These are phyloP conservation scores for Sebastes steindachneri DNA, from an alignment of 2,797 vertebrate species.

Conservation along the genomic window DNA sequence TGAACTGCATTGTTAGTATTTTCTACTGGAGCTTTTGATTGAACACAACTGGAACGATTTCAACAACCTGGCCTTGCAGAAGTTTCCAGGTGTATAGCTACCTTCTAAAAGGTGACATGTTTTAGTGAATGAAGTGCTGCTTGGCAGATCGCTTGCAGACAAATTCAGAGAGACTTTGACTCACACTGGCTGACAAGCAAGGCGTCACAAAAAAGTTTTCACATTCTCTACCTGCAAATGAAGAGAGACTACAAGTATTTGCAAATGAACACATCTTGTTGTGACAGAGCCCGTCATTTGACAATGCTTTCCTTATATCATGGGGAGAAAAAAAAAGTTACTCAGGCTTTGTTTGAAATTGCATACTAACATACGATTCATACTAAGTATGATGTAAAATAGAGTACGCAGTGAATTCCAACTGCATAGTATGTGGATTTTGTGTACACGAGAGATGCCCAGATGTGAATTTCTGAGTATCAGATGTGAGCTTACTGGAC, in stretches of 20 bases:
- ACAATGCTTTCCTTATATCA: not conserved
- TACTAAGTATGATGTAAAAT: not conserved
- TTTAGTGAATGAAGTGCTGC: not conserved
- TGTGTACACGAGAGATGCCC: not conserved
- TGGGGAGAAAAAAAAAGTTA: not conserved
- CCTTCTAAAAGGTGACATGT: not conserved
- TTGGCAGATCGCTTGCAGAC: not conserved
- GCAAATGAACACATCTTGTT: not conserved
- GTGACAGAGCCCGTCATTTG: not conserved
- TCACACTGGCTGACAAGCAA: not conserved
- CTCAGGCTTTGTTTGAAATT: not conserved
- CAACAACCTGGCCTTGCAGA: constrained; percentile 22
- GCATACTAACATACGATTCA: not conserved
- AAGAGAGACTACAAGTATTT: not conserved
- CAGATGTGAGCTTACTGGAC: too few relatives aligned
- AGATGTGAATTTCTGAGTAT: not conserved
- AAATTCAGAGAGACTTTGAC: not conserved
- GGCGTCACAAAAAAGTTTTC: not conserved
- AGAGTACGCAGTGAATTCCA: not conserved
- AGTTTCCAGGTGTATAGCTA: not conserved
- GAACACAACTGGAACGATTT: not conserved
- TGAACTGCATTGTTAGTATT: not conserved
- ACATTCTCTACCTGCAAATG: not conserved
- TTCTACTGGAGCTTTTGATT: not conserved
- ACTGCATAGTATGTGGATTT: not conserved